Evolutionary conservation across 2,888 invertebrate genomes (phyloP).

Genomic region (Hydrotaea cyrtoneurina): DNA sequence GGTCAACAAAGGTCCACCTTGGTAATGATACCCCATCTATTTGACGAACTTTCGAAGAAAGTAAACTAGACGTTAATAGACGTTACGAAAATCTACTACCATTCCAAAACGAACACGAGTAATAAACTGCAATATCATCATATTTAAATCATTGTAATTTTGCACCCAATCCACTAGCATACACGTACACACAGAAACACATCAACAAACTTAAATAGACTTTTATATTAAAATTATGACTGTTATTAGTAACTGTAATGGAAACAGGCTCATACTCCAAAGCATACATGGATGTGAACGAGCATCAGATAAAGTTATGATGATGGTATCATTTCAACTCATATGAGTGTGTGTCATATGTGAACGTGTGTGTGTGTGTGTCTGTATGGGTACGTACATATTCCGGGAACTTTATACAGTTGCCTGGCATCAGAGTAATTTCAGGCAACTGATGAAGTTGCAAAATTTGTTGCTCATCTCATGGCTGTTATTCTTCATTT

Average conservation of each 20-base stretch:
- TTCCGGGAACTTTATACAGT: not conserved
- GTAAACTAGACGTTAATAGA: too few relatives aligned
- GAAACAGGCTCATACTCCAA: slow-evolving; percentile 5
- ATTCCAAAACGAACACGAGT: too few relatives aligned
- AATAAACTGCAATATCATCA: too few relatives aligned
- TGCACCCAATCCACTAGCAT: slow-evolving; percentile 29
- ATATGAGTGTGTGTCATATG: not conserved
- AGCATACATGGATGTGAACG: not conserved
- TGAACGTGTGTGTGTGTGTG: not conserved
- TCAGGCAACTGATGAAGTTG: slow-evolving; percentile 42
- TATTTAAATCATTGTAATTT: not conserved
- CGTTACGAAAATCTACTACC: too few relatives aligned
- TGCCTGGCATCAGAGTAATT: not conserved
- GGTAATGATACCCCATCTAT: too few relatives aligned
- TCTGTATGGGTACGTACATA: too few relatives aligned
- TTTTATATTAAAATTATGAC: not conserved
- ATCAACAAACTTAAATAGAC: slow-evolving; percentile 37
- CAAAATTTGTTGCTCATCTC: slow-evolving; percentile 29
- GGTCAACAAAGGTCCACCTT: too few relatives aligned
- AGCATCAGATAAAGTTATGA: not conserved
- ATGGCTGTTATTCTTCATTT: slow-evolving; percentile 16
- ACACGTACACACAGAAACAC: slow-evolving; percentile 2
- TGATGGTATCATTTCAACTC: slow-evolving; percentile 1
- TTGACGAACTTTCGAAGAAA: too few relatives aligned
- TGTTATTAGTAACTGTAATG: not conserved